Base-by-base conservation (phyloP, 2,888 invertebrate genomes). In the Ophioninae sp. region DNA sequence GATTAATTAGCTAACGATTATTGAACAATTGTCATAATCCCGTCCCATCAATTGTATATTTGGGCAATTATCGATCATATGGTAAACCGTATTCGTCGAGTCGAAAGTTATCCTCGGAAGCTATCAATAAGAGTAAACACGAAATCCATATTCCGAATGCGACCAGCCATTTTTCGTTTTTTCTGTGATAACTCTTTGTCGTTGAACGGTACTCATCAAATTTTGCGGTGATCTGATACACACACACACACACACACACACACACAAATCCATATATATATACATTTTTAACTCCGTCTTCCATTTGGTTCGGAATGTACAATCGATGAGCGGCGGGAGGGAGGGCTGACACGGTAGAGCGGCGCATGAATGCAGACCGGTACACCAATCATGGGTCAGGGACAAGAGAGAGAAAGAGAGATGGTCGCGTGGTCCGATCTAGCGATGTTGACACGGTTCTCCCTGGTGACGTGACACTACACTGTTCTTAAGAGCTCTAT, bases 371-470 rank as follows among this genome's bases (percentile, higher is more conserved):
- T 64, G 68, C 37, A 39, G 56, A 39, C 21, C 10, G 21, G 41
- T 21, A 23, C 17, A 72, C 44, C 23, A 39, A 62, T 23, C 59
- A 37, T 20, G 61, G 20, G 50, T 3, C 8, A 21, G 7, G 21
- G 30, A 13, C 57, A 39, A 37, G 64, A 50, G 74, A 75, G 64
- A 59, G 57, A 72, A 41, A 59, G 77, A 64, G 13, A 37, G 59
- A 23, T 23, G 65, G 61, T 41, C 30, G 67, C n/a, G 65, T 10
- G 77, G 41, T 68, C 30, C 44, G 79, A 75, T 62, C 21, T 64
- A 56, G 56, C 50, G 56, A 79, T 41, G 72, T 76, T 72, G 79
- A 79, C 72, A 64, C 73, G 44, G 64, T 77, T 80, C 50, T 68
- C 64, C 23, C 61, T 77, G 37, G 67, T 76, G 67, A 72, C 70